Conservation (phyloP, 2,888 invertebrate species). For the Gandaritis pyraliata region DNA sequence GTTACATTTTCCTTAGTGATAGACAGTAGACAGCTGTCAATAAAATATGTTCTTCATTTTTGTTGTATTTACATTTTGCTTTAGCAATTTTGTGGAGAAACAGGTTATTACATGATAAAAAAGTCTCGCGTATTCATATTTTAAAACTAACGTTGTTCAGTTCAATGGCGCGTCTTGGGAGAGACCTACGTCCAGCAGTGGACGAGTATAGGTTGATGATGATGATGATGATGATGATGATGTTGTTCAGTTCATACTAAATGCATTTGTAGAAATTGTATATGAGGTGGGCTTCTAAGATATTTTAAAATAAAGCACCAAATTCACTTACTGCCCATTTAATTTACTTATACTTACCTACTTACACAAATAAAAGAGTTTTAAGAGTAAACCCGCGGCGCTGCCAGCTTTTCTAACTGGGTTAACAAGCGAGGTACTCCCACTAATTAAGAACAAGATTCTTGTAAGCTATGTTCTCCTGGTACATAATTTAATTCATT, state of each 20-base stretch:
- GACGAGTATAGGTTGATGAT: too few species aligned
- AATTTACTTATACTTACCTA: conserved; percentile 22
- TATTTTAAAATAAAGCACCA: too few species aligned
- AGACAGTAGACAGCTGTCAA: conserved; percentile 12
- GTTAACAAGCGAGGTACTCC: conserved; percentile 58
- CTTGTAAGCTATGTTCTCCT: conserved; percentile 48
- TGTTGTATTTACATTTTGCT: background rate
- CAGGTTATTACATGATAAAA: too few species aligned
- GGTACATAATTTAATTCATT: conserved; percentile 34
- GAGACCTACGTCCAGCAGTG: too few species aligned
- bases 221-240: too few species aligned
- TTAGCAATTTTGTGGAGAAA: background rate
- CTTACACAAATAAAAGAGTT: conserved; percentile 28
- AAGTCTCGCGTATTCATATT: too few species aligned
- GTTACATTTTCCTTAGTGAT: conserved; percentile 21
- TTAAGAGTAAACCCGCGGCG: conserved; percentile 37
- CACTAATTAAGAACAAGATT: conserved; percentile 60
- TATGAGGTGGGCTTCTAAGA: too few species aligned
- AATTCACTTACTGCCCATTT: conserved; percentile 17
- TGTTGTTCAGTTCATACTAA: too few species aligned
- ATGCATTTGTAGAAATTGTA: too few species aligned
- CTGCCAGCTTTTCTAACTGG: conserved; percentile 56
- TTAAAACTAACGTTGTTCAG: too few species aligned
- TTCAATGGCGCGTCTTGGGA: too few species aligned
- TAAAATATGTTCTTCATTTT: background rate